Base-by-base conservation (phyloP, 2,113 vertebrate genomes). In the Mohoua ochrocephala region DNA sequence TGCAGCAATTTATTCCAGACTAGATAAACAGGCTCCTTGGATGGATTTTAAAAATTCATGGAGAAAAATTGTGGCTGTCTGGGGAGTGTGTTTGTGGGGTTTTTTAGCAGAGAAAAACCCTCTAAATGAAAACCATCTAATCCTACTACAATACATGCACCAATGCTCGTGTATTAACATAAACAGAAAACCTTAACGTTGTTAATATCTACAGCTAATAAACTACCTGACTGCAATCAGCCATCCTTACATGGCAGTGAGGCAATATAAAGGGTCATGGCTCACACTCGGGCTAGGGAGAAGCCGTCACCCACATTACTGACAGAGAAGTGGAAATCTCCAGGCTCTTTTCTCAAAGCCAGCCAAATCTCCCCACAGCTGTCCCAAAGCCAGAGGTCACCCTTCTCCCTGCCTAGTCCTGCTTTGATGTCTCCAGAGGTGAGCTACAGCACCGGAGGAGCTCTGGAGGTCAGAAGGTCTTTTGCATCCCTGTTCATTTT, bases 131-230 rank as follows among this genome's bases (percentile, higher is more conserved):
- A 68, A 17, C 9, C 8, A 67, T 22, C 50, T 82, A 90, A 67
- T 41, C 52, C 15, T 30, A 22, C 39, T 69, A n/a, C 54, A 39
- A 27, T 37, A 28, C 4, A 26, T 21, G 31, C 9, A 21, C 3
- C 2, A 3, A 27, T 42, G 19, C 5, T 9, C 0, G 1, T 9
- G 5, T 31, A 47, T 35, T 47, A 60, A 64, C 11, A 24, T 6
- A 42, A 76, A 39, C 0, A 10, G 18, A 73, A 15, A 68, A 74
- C 16, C 13, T 52, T n/a, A 42, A 39, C 14, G 33, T 22, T 44
- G 37, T n/a, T 37, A 47, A 57, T 7, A 84, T 4, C 37, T 45
- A 24, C 44, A 77, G 21, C 24, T 44, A 50, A 57, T 26, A 17
- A 52, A 13, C 19, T 6, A 41, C 39, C 33, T 17, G 28, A 69